A percentile compares a stretch with the other conserved stretches of the same genome.
These are phyloP conservation scores for Python bivittatus DNA, from an alignment of 2,113 vertebrate species.

Conservation along the genomic window DNA sequence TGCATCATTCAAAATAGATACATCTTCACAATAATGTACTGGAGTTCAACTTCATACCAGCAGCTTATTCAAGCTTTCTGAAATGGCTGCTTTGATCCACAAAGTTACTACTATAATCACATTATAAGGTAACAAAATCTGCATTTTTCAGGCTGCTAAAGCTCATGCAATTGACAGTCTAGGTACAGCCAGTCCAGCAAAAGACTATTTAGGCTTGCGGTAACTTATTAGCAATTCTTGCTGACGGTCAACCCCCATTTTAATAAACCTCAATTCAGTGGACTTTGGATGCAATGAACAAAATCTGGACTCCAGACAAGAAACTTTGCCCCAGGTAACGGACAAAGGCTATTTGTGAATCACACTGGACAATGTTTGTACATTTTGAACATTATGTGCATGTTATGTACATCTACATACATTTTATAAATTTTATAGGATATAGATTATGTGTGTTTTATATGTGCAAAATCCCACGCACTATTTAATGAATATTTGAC, in stretches of 20 bases:
- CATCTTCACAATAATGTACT: neutral
- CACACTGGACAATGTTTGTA: neutral
- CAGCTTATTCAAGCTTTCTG: neutral
- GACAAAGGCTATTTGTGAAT: neutral
- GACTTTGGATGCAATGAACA: neutral
- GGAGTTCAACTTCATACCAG: neutral
- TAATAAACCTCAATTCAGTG: neutral
- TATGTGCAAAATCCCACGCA: neutral
- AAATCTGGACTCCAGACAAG: neutral
- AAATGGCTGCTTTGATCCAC: neutral
- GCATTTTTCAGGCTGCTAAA: neutral
- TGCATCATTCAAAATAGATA: neutral
- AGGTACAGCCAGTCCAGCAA: neutral
- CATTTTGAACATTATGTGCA: neutral
- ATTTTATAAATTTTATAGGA: neutral
- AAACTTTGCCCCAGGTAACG: neutral
- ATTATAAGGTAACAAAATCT: neutral
- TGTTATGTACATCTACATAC: neutral
- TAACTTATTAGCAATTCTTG: neutral
- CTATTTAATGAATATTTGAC: neutral
- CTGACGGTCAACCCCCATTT: neutral
- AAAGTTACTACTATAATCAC: neutral
- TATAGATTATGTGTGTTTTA: neutral
- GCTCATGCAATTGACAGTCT: conserved; percentile 24
- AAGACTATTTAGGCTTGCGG: neutral